A percentile compares a stretch with the other conserved stretches of the same genome.
phyloP scores from a whole-genome alignment of 2,797 vertebrate species.

The Gobionotothen gibberifrons region DNA sequence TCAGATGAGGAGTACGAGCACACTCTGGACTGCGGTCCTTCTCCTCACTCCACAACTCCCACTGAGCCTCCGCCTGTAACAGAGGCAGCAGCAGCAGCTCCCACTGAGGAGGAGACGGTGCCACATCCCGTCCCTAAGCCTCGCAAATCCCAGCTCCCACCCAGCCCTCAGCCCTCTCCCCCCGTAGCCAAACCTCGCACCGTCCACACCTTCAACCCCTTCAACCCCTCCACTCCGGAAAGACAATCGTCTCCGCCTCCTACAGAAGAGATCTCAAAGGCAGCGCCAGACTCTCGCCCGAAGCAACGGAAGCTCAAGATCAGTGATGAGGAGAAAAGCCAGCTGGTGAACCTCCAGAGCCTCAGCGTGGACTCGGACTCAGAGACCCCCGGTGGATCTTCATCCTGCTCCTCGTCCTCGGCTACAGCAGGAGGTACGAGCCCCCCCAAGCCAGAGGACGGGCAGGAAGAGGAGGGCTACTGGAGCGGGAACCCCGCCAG shows the following conservation, averaged over 20 bases:
- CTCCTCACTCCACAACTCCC: background rate
- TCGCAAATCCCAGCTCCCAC: conserved; percentile 54
- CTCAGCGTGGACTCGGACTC: conserved; percentile 83
- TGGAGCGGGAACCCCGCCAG: conserved; percentile 76
- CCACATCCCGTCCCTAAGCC: conserved; percentile 73
- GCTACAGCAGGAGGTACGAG: conserved; percentile 65
- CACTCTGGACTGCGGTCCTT: conserved; percentile 54
- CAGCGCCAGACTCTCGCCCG: conserved; percentile 58
- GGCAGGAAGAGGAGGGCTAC: conserved; percentile 79
- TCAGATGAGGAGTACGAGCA: conserved; percentile 70
- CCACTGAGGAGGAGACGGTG: conserved; percentile 12
- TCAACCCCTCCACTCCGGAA: conserved; percentile 15
- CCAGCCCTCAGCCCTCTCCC: conserved; percentile 49
- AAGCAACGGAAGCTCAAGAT: conserved; percentile 85
- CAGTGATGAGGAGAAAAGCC: conserved; percentile 80
- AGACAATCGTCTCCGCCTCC: background rate
- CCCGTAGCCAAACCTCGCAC: conserved; percentile 80
- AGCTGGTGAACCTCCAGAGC: conserved; percentile 83
- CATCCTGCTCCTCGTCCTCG: conserved; percentile 82
- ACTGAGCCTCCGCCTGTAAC: conserved; percentile 14
- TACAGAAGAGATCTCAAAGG: conserved; percentile 11
- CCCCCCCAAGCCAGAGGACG: conserved; percentile 68
- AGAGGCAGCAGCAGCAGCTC: background rate
- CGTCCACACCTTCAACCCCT: conserved; percentile 45
- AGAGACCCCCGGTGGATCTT: conserved; percentile 78